Conservation (phyloP, 2,113 vertebrate genomes). For the Hemiscyllium ocellatum region DNA sequence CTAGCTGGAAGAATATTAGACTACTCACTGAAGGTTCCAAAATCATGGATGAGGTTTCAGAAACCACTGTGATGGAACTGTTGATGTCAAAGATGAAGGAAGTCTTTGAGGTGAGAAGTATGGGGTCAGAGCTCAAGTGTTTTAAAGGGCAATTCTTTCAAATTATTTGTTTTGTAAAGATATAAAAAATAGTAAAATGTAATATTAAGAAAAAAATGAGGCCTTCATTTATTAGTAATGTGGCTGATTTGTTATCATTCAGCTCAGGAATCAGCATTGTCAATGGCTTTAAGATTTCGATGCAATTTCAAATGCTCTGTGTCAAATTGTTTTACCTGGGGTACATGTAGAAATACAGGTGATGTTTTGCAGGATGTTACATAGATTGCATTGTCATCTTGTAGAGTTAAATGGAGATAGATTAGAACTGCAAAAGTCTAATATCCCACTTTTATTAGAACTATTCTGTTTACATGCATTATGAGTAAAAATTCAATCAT, state of each 20-base stretch:
- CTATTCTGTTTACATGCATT: not conserved
- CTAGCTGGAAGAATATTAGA: not conserved
- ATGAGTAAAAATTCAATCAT: not conserved
- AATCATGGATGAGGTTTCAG: too few relatives aligned
- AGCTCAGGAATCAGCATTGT: not conserved
- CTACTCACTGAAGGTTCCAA: too few relatives aligned
- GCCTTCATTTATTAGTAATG: not conserved
- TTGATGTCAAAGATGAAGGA: too few relatives aligned
- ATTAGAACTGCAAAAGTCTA: not conserved
- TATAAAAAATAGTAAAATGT: not conserved
- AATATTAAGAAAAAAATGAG: not conserved
- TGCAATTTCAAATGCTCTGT: not conserved
- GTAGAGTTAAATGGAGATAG: not conserved
- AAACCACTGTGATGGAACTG: too few relatives aligned
- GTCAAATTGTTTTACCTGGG: not conserved
- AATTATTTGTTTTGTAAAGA: not conserved
- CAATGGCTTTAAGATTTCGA: not conserved
- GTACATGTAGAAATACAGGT: not conserved
- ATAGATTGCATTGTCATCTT: not conserved
- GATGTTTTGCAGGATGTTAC: not conserved
- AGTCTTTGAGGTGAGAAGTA: not conserved
- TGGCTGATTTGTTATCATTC: not conserved
- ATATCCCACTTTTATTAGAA: not conserved
- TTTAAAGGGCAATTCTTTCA: not conserved
- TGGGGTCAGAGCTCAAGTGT: not conserved